phyloP scores from a whole-genome alignment of 2,113 vertebrate genomes.

The Deroptyus accipitrinus region DNA sequence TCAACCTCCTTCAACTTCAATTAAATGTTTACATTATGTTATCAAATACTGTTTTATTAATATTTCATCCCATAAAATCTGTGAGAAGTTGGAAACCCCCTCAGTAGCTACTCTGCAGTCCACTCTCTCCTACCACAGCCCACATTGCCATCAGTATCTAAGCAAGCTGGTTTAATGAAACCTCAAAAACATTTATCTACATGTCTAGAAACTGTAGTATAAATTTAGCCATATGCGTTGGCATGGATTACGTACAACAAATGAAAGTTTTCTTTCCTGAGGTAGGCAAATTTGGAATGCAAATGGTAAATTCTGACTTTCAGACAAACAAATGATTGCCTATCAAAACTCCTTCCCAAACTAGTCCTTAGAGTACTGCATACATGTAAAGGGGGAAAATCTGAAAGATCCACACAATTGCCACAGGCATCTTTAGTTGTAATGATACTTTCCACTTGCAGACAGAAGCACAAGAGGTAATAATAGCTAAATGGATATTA shows the following conservation, averaged over 20 bases:
- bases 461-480: slow-evolving; percentile 18
- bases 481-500: slow-evolving; percentile 59
- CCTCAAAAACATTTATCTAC: background rate
- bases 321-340: slow-evolving; percentile 43
- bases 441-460: background rate
- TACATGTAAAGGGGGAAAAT: background rate
- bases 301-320: slow-evolving; percentile 35
- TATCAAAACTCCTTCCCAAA: slow-evolving; percentile 36
- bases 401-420: slow-evolving; percentile 21
- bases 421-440: slow-evolving; percentile 39
- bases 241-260: background rate
- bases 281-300: background rate
- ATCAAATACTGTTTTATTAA: background rate
- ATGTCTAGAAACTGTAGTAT: background rate
- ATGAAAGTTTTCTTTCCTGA: background rate
- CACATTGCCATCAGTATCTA: background rate
- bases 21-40: background rate
- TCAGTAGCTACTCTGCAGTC: background rate
- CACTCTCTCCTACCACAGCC: background rate
- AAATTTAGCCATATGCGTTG: background rate
- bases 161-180: background rate
- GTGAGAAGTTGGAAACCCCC: background rate
- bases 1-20: background rate
- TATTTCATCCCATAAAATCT: background rate
- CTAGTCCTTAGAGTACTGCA: slow-evolving; percentile 24